Base-by-base conservation (phyloP, 1,140 invertebrate species). In the Dysdera silvatica region DNA sequence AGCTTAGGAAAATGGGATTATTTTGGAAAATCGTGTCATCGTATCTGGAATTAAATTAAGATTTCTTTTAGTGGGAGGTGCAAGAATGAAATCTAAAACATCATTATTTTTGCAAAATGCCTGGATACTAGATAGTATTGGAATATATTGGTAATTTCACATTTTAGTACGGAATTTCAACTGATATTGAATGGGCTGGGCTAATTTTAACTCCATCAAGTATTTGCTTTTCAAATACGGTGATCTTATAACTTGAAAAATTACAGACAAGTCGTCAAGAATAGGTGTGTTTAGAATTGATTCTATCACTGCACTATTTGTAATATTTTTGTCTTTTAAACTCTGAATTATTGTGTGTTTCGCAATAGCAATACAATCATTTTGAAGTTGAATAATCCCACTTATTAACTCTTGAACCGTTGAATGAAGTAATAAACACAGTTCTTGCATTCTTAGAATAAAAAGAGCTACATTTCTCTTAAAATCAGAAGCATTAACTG, bases 141-240 rank as follows among this genome's bases (percentile, higher is more conserved):
- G 49, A 28, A 52, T 52, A 29, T 52, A 29, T 52, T 52, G 49
- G 49, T 28, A 28, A 29, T 14, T 8, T 16, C 8, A 28, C n/a
- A 29, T n/a, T 23, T 48, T 48, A 20, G 45, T 12, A 48, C n/a
- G 45, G 45, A n/a, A n/a, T 16, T 20, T 20, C 32, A 52, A 7
- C 32, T 31, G 28, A 52, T 52, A 52, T 20, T 52, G 10, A 16
- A 28, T 20, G 10, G 49, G 49, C 32, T 24, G 10, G 10, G 32
- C 49, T 14, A 52, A 28, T 18, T 29, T 29, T 18, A 52, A 14
- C 10, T 1, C 32, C 20, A 28, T 23, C 49, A 52, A 29, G 28
- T 52, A 52, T 52, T 52, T 52, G 12, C 14, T 28, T 52, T 52
- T 52, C 32, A 52, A 52, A 52, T 52, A 29, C 14, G 20, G 8